Evolutionary conservation across 2,113 vertebrate species (phyloP), one percentile per base, ranked within the genome.

Genomic region (Chitala chitala): DNA sequence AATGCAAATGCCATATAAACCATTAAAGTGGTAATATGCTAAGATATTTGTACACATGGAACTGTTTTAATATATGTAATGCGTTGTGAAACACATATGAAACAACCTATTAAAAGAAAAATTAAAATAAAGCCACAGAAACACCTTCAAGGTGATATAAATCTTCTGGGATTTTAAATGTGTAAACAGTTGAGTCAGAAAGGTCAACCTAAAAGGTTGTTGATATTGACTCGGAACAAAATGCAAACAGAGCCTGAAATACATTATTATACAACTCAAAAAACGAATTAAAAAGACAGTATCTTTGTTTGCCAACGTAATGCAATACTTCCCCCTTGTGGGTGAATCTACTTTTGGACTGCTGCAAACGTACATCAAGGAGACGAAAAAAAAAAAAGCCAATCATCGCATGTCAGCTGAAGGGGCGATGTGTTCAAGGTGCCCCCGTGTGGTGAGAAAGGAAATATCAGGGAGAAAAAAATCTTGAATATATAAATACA

Each of bases 151-250:
- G 71, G 76, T 61, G 63, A 80, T 59, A 56, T 38, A 46, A 58
- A 36, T 44, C 73, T 78, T 51, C 22, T 20, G 48, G 50, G 15
- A 59, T 73, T 77, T 80, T 24, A 78, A 78, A 80, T 76, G 81
- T 79, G 58, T 77, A 80, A 72, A 56, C 15, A 61, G 69, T 63
- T 80, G 81, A 84, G 77, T 54, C 69, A 66, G n/a, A 74, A 69
- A 80, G 69, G 76, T 81, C 81, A 78, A 80, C 79, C 80, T 76
- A 79, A 80, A 76, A 73, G 75, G 73, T 71, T 73, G 69, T 74
- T 78, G 77, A 76, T 77, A 74, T 56, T 64, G 77, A 46, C 64
- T 65, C n/a, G n/a, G n/a, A 8, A 33, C 44, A 15, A 71, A 64
- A 78, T 70, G 68, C 31, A 55, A 51, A 75, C 69, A 77, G 50